Base-by-base conservation (phyloP, 2,113 vertebrate genomes). In the Malurus alboscapulatus region DNA sequence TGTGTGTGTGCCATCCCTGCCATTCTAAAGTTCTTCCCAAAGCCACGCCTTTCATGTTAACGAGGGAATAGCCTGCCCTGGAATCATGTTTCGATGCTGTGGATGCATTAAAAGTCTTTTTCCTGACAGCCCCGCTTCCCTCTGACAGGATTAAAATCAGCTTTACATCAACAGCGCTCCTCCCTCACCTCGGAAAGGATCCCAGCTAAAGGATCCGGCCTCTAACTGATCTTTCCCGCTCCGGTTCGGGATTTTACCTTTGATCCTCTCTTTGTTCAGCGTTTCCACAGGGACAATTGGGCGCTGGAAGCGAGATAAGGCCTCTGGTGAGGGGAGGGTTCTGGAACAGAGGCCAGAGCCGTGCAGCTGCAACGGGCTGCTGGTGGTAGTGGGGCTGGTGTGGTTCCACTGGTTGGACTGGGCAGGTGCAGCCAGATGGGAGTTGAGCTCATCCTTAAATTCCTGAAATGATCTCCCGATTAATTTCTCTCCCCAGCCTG, bases 361-460 rank as follows among this genome's bases (percentile, higher is more conserved):
- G 1, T 12, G 53, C 0, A 1, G 27, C 36, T 0, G 1, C 20
- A 30, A 17, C 0, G 8, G 34, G 72, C 80, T 47, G 3, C 4
- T 9, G 55, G 17, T 30, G 55, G 13, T 20, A 4, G 81, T 2
- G 7, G 30, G 22, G 59, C 72, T 12, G 40, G 1, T 36, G 75
- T 2, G 8, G 66, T 82, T 85, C 61, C 32, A 12, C 79, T 82
- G 84, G 44, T 68, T 47, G 50, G n/a, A 51, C 87, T 40, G 84
- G 74, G 34, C 62, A 79, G 55, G 59, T 69, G 65, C 77, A 75
- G 84, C 65, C 76, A 58, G 76, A 30, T 53, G 3, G 63, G 76
- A 65, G 67, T 83, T n/a, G 80, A 87, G 73, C 66, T 92, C 65
- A 55, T 38, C 84, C 26, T 54, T 65, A 34, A 21, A 62, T 87